phyloP scores from a whole-genome alignment of 2,888 invertebrate genomes.

The Drosophila mettleri region DNA sequence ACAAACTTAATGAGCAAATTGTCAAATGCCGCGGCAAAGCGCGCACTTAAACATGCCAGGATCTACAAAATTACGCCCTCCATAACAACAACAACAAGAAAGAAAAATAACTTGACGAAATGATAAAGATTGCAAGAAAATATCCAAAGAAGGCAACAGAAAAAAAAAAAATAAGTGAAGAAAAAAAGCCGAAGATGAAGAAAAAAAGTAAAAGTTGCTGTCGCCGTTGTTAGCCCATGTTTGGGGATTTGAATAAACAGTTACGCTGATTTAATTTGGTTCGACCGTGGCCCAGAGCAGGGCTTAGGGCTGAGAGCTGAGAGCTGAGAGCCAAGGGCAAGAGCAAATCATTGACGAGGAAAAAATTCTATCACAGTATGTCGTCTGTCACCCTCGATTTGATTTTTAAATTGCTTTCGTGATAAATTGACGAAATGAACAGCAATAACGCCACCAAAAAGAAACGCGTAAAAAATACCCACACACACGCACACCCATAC shows the following conservation, averaged over 20 bases:
- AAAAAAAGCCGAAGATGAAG: conserved; percentile 1
- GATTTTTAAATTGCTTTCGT: conserved; percentile 81
- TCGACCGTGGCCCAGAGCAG: conserved; percentile 34
- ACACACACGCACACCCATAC: conserved; percentile 19
- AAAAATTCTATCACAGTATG: conserved; percentile 78
- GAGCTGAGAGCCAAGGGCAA: conserved; percentile 9
- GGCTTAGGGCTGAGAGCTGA: conserved; percentile 7
- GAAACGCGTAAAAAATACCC: conserved; percentile 19
- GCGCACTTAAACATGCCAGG: conserved; percentile 76
- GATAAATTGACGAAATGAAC: conserved; percentile 83
- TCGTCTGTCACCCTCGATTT: conserved; percentile 83
- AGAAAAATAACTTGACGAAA: conserved; percentile 72
- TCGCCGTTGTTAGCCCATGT: conserved; percentile 67
- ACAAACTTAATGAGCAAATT: conserved; percentile 84
- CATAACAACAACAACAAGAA: conserved; percentile 14
- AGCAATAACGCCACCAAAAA: conserved; percentile 67
- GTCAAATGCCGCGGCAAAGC: conserved; percentile 81
- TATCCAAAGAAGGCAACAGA: conserved; percentile 4
- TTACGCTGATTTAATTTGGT: conserved; percentile 83
- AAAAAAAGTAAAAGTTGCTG: conserved; percentile 58
- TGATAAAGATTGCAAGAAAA: conserved; percentile 29
- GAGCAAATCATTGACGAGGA: conserved; percentile 51
- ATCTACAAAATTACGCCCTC: conserved; percentile 43
- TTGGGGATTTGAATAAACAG: conserved; percentile 84
- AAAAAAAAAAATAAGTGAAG: conserved; percentile 32